Evolutionary conservation across 2,113 vertebrate genomes (phyloP), one percentile per base, ranked within the genome.

Genomic region (Rhynchomys soricoides): DNA sequence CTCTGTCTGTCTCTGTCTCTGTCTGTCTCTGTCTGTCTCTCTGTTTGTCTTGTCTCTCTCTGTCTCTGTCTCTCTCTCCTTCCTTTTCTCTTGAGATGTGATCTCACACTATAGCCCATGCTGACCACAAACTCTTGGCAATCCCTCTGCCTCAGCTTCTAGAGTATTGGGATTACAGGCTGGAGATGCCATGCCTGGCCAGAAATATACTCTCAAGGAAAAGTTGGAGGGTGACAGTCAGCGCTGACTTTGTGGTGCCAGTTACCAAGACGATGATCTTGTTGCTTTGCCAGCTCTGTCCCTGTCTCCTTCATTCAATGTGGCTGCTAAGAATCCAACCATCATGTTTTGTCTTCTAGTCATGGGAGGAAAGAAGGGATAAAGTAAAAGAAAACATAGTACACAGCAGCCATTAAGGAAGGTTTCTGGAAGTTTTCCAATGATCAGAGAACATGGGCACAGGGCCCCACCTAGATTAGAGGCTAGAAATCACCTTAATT

Each of bases 171-270:
- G 52, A 74, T 74, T 70, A 43, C 50, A 59, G 64, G 48, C 62
- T 2, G 16, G 45, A 52, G 73, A 19, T 52, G 43, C 86, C 52
- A 31, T 2, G 16, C n/a, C 26, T 57, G 66, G 78, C 52, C 83
- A 70, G 86, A 81, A 48, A 71, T n/a, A 2, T 48, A 8, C 37
- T n/a, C 37, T 22, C 82, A 45, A 22, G 62, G 48, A 73, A 86
- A 87, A 52, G 11, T 26, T 34, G 10, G 45, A 93, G 34, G 11
- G 3, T 1, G 6, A n/a, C 22, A 3, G 22, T 37, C 22, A 3
- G 19, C n/a, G 40, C 71, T 6, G 13, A 0, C 37, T 37, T 37
- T 31, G 7, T 0, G 1, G 21, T 19, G 17, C n/a, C 37, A 6
- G 2, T 24, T 70, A 34, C 26, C 2, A 52, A 5, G n/a, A 24